Percentiles rank a stretch among this genome's conserved stretches.
These are phyloP conservation scores for Nephila pilipes DNA, from an alignment of 1,140 invertebrate genomes.

Conservation along the genomic window DNA sequence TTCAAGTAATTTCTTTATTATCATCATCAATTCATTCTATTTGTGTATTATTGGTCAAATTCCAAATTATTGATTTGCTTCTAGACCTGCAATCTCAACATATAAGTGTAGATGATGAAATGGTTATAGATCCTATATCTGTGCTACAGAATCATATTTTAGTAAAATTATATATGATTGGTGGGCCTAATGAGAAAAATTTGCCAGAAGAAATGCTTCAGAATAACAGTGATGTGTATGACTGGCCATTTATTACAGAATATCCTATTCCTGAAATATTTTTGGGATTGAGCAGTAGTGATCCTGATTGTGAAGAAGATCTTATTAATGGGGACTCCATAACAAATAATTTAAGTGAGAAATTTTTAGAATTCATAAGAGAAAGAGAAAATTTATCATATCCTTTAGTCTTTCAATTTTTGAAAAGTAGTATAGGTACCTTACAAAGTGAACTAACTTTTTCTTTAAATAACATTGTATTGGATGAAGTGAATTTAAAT, in stretches of 20 bases:
- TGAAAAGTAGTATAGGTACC: background rate
- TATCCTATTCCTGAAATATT: background rate
- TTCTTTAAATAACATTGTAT: background rate
- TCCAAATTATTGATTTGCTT: background rate
- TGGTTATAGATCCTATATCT: slow-evolving; percentile 46
- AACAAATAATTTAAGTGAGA: slow-evolving; percentile 13
- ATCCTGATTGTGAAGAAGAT: background rate
- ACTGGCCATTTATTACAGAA: slow-evolving; percentile 47
- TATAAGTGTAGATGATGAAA: background rate
- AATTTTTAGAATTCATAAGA: background rate
- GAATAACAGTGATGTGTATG: background rate
- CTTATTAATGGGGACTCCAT: background rate
- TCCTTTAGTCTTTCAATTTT: background rate
- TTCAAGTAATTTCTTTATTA: slow-evolving; percentile 60
- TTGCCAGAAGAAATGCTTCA: slow-evolving; percentile 52
- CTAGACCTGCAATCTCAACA: slow-evolving; percentile 32
- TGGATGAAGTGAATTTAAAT: background rate
- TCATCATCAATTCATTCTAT: slow-evolving; percentile 18
- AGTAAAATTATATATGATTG: slow-evolving; percentile 50
- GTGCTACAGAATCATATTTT: slow-evolving; percentile 59
- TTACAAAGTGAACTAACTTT: background rate
- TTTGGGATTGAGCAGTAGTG: background rate
- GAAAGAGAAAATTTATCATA: background rate
- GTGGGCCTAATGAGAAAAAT: slow-evolving; percentile 34
- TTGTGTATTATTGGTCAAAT: slow-evolving; percentile 51